Evolutionary conservation across 2,797 vertebrate species (phyloP).

Genomic region (Gephyroberyx darwinii): DNA sequence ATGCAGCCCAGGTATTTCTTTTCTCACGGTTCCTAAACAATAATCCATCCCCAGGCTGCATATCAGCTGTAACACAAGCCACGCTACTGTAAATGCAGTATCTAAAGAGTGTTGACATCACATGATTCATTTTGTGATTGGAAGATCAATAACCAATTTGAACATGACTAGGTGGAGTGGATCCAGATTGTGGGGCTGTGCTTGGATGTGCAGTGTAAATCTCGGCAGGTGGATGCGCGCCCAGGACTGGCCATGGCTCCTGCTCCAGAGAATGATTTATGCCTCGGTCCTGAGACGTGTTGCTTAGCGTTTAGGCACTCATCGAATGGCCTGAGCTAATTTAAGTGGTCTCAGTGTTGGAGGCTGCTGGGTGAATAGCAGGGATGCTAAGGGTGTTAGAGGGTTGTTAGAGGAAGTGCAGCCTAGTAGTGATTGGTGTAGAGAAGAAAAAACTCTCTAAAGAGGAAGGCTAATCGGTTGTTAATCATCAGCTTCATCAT

Average conservation of each 20-base stretch:
- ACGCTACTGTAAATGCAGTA: constrained; percentile 66
- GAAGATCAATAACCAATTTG: constrained; percentile 86
- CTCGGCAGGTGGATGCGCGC: neutral
- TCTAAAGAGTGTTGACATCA: constrained; percentile 71
- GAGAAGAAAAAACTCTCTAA: constrained; percentile 1
- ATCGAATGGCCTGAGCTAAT: constrained; percentile 65
- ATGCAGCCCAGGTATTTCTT: constrained; percentile 46
- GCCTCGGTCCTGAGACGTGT: constrained; percentile 43
- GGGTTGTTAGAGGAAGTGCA: constrained; percentile 83
- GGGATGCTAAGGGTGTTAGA: constrained; percentile 81
- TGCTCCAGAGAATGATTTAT: constrained; percentile 74
- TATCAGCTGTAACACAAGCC: constrained; percentile 46
- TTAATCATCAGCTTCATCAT: constrained; percentile 42
- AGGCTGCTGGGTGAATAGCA: constrained; percentile 53
- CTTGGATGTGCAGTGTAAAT: constrained; percentile 49
- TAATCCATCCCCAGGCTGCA: constrained; percentile 65
- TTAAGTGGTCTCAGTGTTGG: constrained; percentile 56
- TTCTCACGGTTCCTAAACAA: constrained; percentile 60
- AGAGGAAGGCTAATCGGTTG: neutral
- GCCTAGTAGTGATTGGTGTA: constrained; percentile 72
- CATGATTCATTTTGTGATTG: constrained; percentile 78
- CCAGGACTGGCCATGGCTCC: constrained; percentile 66
- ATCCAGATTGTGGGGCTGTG: constrained; percentile 64
- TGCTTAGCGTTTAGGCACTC: constrained; percentile 50
- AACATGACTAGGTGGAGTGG: constrained; percentile 75